Base-by-base conservation (phyloP, 2,888 invertebrate genomes). In the Troides oblongomaculatus region DNA sequence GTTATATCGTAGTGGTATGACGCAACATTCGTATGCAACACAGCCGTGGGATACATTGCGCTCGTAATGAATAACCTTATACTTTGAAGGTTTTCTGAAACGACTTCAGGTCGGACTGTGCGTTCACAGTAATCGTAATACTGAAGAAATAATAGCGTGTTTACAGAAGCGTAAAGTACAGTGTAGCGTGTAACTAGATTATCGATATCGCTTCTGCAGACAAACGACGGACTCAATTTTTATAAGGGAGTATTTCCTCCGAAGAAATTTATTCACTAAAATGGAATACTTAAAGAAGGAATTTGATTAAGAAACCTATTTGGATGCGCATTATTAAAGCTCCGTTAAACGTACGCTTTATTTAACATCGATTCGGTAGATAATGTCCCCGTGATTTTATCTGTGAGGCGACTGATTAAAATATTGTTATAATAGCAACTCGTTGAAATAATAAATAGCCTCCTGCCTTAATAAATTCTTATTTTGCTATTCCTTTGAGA, bases 11-110 rank as follows among this genome's bases (percentile, higher is more conserved):
- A 75, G 63, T 72, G 73, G 76, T 74, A 74, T 81, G 78, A 83
- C 77, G 81, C 78, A 83, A 81, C 75, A 70, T 72, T 72, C 74
- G 78, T 66, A 70, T 83, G 83, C 82, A 83, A 79, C 79, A 74
- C 76, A 74, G 74, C 74, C 74, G 74, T 77, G 72, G 76, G 77
- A 81, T 79, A 82, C 82, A 85, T 84, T 86, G 85, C 84, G 79
- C 81, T 71, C 74, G 74, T 81, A 86, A 85, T 82, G 79, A 80
- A 83, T 78, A 82, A 81, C 83, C 81, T 81, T 78, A 84, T 84
- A 84, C 80, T 79, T 79, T 76, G 81, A 85, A 85, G 82, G 81
- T 79, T 82, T 80, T 77, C 81, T 81, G 74, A 81, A 82, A 84
- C 73, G 68, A 74, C 74, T 78, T 78, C 76, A 76, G 77, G 72